phyloP scores from a whole-genome alignment of 2,797 vertebrate genomes.

The Aratinga solstitialis region DNA sequence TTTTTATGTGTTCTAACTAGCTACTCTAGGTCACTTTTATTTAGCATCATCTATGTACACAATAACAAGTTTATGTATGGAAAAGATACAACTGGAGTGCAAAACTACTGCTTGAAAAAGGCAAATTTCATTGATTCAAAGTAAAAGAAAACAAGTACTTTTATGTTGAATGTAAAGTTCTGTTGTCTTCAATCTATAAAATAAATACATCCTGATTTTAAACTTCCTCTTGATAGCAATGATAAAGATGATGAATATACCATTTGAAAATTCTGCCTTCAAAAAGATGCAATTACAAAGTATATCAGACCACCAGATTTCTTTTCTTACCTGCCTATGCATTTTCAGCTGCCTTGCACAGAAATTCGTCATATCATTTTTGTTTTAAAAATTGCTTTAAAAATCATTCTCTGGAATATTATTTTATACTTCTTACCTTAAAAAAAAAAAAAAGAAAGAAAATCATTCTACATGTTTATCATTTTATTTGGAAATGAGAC shows the following conservation, averaged over 20 bases:
- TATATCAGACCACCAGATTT: neutral
- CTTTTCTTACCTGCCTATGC: neutral
- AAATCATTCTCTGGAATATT: neutral
- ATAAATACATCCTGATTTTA: neutral
- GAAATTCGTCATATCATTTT: neutral
- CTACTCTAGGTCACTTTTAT: neutral
- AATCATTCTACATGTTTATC: neutral
- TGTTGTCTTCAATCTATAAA: neutral
- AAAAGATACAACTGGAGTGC: neutral
- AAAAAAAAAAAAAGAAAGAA: neutral
- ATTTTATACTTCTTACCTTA: neutral
- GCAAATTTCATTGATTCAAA: neutral
- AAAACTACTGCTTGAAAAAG: neutral
- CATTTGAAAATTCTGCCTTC: neutral
- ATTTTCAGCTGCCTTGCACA: neutral
- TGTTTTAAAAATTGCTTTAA: neutral
- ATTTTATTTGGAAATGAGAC: neutral
- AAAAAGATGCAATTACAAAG: neutral
- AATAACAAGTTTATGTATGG: neutral
- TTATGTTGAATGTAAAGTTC: neutral
- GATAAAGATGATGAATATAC: neutral
- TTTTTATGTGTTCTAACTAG: neutral
- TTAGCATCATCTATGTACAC: neutral
- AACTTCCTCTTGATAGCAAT: neutral
- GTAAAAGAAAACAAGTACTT: neutral